These are phyloP conservation scores for Phthorimaea operculella DNA, from an alignment of 1,140 invertebrate genomes.

Conservation along the genomic window DNA sequence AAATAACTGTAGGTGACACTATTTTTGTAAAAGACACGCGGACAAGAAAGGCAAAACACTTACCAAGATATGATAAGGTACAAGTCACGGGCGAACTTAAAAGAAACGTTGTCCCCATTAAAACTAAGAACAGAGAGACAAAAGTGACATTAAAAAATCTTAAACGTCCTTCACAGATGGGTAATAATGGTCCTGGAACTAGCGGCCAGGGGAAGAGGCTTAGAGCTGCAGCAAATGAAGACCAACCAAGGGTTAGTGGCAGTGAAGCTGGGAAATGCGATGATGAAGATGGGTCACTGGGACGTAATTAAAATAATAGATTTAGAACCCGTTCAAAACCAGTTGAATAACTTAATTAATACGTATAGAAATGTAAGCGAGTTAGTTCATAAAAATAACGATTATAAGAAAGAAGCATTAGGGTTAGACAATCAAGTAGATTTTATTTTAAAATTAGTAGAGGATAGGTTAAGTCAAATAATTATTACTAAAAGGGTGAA, in stretches of 20 bases:
- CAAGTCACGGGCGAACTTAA: conserved; percentile 6
- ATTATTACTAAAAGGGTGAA: conserved; percentile 4
- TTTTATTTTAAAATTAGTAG: conserved; percentile 3
- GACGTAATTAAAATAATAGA: conserved; percentile 25
- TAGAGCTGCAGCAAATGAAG: not conserved
- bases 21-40: too few species aligned
- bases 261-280: conserved; percentile 11
- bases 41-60: too few species aligned
- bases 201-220: not conserved
- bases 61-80: conserved; percentile 16
- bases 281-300: conserved; percentile 22
- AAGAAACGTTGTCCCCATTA: conserved; percentile 11
- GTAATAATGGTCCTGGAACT: not conserved
- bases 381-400: conserved; percentile 2
- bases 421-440: conserved; percentile 4
- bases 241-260: not conserved
- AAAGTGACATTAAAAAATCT: too few species aligned
- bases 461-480: conserved; percentile 2
- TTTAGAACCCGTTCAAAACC: conserved; percentile 14
- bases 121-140: conserved; percentile 35
- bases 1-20: too few species aligned
- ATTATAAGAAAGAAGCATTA: not conserved
- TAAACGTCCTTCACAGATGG: conserved; percentile 1
- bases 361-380: not conserved
- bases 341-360: not conserved